Base-by-base conservation (phyloP, 1,140 invertebrate genomes). In the Trachymyrmex cornetzi region DNA sequence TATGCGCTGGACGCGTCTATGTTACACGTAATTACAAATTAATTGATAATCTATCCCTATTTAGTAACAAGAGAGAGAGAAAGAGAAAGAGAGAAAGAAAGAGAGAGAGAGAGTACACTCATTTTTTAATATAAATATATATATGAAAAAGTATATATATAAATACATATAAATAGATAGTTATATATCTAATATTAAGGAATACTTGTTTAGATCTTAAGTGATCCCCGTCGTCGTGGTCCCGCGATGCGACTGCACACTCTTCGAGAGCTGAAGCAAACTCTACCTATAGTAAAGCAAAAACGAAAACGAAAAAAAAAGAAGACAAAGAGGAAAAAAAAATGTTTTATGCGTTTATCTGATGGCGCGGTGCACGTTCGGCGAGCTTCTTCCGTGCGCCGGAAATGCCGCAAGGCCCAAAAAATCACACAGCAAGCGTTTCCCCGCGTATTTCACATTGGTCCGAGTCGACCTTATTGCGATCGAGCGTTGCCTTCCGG, bases 1-100 rank as follows among this genome's bases (percentile, higher is more conserved):
- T 92, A 94, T 94, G 94, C 94, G 94, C 94, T 95, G 94, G 94
- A 94, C 94, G 94, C 94, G 93, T 94, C 89, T 92, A 91, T 93
- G 92, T 90, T 91, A 92, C 90, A 92, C 90, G 90, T 92, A 93
- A 94, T 94, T 90, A 88, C 91, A 94, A 87, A 93, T 88, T 89
- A 92, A 93, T 89, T 87, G 85, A 92, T 89, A 87, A 87, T 80
- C 80, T 82, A 88, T 91, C 88, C 86, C 69, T 90, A 87, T 89
- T 74, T 81, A 82, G 90, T 90, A 88, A 89, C 74, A 5, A 85
- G 55, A 71, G 57, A 71, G 57, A 90, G 67, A 30, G 30, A 30
- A 30, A 30, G 30, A 30, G 30, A 88, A 84, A 92, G 79, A 91
- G 85, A 72, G 9, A 69, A 1, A 69, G 14, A 63, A 9, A 72